These are phyloP conservation scores for Phytoseiulus persimilis DNA, from an alignment of 2,888 invertebrate genomes.

Conservation along the genomic window DNA sequence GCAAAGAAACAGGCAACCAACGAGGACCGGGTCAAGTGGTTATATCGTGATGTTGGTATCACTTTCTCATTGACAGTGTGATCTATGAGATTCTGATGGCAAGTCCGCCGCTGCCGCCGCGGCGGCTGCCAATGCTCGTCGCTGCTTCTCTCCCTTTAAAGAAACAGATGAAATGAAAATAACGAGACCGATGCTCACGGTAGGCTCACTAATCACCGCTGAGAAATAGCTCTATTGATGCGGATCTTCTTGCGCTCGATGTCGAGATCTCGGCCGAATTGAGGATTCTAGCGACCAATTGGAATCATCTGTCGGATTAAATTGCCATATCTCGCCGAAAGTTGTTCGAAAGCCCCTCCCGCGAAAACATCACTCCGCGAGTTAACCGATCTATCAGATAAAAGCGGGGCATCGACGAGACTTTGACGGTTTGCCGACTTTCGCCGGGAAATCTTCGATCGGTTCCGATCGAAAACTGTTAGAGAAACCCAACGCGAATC, in stretches of 20 bases:
- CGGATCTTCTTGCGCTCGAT: background rate
- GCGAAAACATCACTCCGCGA: background rate
- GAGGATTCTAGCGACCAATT: background rate
- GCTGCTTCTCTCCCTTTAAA: background rate
- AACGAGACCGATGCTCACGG: background rate
- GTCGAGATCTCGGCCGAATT: background rate
- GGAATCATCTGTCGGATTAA: background rate
- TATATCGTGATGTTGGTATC: background rate
- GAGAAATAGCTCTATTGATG: background rate
- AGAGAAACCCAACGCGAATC: background rate
- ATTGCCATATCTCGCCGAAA: background rate
- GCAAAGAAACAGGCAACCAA: background rate
- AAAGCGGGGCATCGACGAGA: background rate
- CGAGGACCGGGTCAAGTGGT: background rate
- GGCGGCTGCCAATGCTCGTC: background rate
- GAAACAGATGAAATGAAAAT: background rate
- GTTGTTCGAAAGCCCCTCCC: background rate
- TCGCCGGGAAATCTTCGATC: too few relatives aligned
- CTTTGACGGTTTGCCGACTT: background rate
- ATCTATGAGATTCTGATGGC: slow-evolving; percentile 5
- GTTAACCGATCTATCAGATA: background rate
- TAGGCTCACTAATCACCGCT: background rate
- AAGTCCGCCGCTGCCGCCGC: background rate
- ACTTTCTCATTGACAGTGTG: slow-evolving; percentile 5
- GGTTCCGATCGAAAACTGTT: background rate